Base-by-base conservation (phyloP, 2,888 invertebrate species). In the Subacronicta megacephala region DNA sequence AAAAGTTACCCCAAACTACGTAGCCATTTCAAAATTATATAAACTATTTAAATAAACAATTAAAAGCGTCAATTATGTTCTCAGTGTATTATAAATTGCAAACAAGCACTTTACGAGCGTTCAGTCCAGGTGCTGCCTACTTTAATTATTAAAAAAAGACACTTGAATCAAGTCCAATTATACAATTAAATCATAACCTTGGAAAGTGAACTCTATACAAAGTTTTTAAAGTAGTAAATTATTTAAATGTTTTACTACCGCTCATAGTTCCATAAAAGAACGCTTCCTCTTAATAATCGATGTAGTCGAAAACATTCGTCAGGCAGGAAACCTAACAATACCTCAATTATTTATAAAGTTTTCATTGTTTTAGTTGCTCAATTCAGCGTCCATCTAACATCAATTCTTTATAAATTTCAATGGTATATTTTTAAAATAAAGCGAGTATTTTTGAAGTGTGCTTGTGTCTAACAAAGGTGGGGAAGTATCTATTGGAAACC, bases 401-500 rank as follows among this genome's bases (percentile, higher is more conserved):
- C 42, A 56, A 44, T 72, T 60, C 49, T 59, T 43, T 59, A 13
- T 38, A 60, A 60, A 68, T 62, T 52, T 63, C 40, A 57, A 57
- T 29, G 41, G 20, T 49, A 62, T 66, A 54, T 65, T 66, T 43
- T 6, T 31, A 51, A 67, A 69, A 70, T 59, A 73, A 69, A 62
- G 62, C 52, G 56, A 67, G 44, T 45, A 80, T 81, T 82, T 81
- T 80, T 72, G 66, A 75, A 87, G 85, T 62, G 82, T 77, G 55
- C 89, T 88, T 56, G 67, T 74, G 61, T 40, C 37, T 76, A 85
- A 92, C 90, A 93, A 92, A 87, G 84, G 88, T 78, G 80, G 78
- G 26, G 62, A 85, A 87, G 87, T 84, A 84, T 89, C 87, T 83
- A 82, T 80, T 78, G 75, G 78, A 63, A 84, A 84, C 85, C 84